These are phyloP conservation scores for Carollia perspicillata DNA, from an alignment of 2,113 vertebrate genomes.

Conservation along the genomic window DNA sequence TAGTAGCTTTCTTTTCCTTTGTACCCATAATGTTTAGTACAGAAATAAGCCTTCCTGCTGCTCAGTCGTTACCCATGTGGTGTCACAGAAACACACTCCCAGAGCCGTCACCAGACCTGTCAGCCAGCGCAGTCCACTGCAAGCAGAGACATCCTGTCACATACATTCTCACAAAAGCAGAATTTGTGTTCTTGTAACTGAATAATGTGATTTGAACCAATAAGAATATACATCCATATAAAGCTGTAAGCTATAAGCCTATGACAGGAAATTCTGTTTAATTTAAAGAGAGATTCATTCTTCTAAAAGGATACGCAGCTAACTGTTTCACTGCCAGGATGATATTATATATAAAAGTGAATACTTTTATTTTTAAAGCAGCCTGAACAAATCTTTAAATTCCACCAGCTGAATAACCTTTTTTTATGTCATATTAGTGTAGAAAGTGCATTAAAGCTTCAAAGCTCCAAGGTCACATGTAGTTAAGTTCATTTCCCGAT, in stretches of 20 bases:
- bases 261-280: neutral
- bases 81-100: constrained; percentile 15
- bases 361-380: constrained; percentile 28
- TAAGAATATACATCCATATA: neutral
- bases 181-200: neutral
- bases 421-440: constrained; percentile 13
- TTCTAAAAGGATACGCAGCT: neutral
- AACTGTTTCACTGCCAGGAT: neutral
- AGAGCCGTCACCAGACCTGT: neutral
- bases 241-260: neutral
- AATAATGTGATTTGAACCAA: constrained; percentile 1
- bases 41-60: neutral
- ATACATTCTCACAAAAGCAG: neutral
- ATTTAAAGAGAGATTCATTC: neutral
- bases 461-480: constrained; percentile 25
- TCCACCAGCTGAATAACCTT: neutral
- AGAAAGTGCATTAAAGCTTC: constrained; percentile 23
- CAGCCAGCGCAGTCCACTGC: neutral
- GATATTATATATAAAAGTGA: neutral
- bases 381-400: constrained; percentile 17
- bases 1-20: constrained; percentile 2
- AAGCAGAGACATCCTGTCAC: neutral
- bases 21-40: neutral
- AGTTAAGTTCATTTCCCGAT: constrained; percentile 45
- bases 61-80: neutral